These are phyloP conservation scores for Dissostichus mawsoni DNA, from an alignment of 2,113 vertebrate species.

Conservation along the genomic window DNA sequence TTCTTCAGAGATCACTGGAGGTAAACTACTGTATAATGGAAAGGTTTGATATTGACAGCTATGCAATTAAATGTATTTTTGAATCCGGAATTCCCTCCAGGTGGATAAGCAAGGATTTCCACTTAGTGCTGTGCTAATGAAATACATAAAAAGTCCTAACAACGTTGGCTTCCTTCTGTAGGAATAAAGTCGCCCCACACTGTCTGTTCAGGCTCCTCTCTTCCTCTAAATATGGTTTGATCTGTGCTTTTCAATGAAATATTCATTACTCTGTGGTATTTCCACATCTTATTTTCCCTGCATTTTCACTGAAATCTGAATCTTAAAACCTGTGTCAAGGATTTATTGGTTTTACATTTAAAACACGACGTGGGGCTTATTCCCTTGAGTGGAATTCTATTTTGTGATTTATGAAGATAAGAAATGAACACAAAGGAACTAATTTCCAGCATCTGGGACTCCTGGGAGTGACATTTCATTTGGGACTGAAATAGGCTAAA, in stretches of 20 bases:
- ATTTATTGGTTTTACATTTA: conserved; percentile 72
- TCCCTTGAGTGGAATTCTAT: conserved; percentile 55
- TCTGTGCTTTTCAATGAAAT: conserved; percentile 70
- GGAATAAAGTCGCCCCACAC: conserved; percentile 12
- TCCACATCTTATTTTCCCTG: conserved; percentile 59
- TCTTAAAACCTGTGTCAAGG: conserved; percentile 62
- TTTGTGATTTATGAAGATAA: conserved; percentile 64
- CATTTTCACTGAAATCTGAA: conserved; percentile 62
- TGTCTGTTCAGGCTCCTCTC: conserved; percentile 14
- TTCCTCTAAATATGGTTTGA: conserved; percentile 53
- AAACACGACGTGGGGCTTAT: conserved; percentile 31
- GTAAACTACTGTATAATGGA: conserved; percentile 78
- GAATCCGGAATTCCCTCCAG: conserved; percentile 69
- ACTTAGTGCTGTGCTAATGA: conserved; percentile 65
- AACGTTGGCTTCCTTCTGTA: conserved; percentile 60
- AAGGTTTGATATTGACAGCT: conserved; percentile 78
- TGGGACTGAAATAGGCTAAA: conserved; percentile 51
- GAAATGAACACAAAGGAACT: conserved; percentile 56
- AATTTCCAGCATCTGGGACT: conserved; percentile 57
- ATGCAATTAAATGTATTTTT: conserved; percentile 64
- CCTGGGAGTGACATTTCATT: conserved; percentile 55
- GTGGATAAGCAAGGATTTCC: conserved; percentile 73
- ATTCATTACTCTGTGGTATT: conserved; percentile 75
- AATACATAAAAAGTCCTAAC: conserved; percentile 71
- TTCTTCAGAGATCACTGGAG: conserved; percentile 78